Evolutionary conservation across 2,797 vertebrate genomes (phyloP).

Genomic region (Melopsittacus undulatus): DNA sequence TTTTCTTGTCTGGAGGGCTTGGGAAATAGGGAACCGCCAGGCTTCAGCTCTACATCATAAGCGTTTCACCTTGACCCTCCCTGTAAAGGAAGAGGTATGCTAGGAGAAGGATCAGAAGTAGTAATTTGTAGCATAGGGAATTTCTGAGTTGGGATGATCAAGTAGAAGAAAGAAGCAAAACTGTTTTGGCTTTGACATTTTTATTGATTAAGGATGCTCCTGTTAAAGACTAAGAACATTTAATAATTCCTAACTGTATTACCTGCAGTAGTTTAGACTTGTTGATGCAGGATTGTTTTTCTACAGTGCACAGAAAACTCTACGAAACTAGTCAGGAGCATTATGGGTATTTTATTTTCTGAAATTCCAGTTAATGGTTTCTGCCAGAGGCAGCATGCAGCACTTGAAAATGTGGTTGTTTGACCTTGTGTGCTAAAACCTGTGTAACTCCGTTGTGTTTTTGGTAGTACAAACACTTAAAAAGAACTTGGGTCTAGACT

Average conservation of each 20-base stretch:
- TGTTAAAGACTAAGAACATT: background rate
- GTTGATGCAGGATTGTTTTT: background rate
- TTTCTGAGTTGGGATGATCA: background rate
- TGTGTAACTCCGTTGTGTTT: background rate
- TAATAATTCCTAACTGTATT: background rate
- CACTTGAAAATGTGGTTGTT: background rate
- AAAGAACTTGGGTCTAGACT: background rate
- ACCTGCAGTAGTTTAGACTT: background rate
- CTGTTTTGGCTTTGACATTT: background rate
- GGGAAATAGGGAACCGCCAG: background rate
- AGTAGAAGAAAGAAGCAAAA: background rate
- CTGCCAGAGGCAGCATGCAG: constrained; percentile 2
- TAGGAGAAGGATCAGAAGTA: background rate
- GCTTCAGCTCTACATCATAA: constrained; percentile 47
- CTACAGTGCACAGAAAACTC: background rate
- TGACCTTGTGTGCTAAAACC: constrained; percentile 24
- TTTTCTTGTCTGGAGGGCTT: constrained; percentile 72
- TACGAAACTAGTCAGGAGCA: background rate
- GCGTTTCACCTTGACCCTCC: constrained; percentile 67
- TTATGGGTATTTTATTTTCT: constrained; percentile 43
- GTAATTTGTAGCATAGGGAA: constrained; percentile 12
- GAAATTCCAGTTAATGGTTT: constrained; percentile 34
- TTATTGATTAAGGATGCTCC: constrained; percentile 1
- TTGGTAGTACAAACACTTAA: background rate
- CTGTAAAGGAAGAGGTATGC: background rate